These are phyloP conservation scores for Rhadina sibilatrix DNA, from an alignment of 2,113 vertebrate species.

Conservation along the genomic window DNA sequence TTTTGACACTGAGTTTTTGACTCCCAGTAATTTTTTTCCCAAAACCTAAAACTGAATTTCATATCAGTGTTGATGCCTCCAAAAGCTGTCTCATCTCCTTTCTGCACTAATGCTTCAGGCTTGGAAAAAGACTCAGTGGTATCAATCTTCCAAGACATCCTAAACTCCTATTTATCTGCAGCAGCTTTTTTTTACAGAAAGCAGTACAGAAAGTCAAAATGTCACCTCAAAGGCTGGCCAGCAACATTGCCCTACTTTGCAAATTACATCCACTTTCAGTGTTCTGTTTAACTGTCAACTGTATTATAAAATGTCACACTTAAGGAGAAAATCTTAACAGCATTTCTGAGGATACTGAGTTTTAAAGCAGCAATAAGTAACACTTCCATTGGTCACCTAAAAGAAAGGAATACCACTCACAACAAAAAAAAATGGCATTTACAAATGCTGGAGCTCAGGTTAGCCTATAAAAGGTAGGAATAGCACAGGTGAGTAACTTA, in stretches of 20 bases:
- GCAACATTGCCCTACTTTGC: not conserved
- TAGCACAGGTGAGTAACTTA: not conserved
- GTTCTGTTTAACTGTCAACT: not conserved
- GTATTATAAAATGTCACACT: not conserved
- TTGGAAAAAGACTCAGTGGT: not conserved
- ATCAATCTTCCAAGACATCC: not conserved
- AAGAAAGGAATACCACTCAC: not conserved
- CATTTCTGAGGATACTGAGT: not conserved
- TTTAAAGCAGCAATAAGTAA: not conserved
- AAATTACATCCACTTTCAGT: not conserved
- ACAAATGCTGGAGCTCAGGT: not conserved
- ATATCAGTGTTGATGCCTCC: not conserved
- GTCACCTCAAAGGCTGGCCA: not conserved
- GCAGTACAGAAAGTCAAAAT: not conserved
- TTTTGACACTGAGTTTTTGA: not conserved
- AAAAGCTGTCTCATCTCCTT: not conserved
- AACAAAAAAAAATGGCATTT: not conserved
- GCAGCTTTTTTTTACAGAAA: not conserved
- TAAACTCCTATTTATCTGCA: not conserved
- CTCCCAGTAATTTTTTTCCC: not conserved
- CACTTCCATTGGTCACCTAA: not conserved
- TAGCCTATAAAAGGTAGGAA: not conserved
- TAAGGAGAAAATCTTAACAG: not conserved
- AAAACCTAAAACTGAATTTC: fast-evolving
- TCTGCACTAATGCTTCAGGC: not conserved